A percentile compares a stretch with the other conserved stretches of the same genome.
These are phyloP conservation scores for Drosophila baimaii DNA, from an alignment of 1,140 invertebrate genomes.

Conservation along the genomic window DNA sequence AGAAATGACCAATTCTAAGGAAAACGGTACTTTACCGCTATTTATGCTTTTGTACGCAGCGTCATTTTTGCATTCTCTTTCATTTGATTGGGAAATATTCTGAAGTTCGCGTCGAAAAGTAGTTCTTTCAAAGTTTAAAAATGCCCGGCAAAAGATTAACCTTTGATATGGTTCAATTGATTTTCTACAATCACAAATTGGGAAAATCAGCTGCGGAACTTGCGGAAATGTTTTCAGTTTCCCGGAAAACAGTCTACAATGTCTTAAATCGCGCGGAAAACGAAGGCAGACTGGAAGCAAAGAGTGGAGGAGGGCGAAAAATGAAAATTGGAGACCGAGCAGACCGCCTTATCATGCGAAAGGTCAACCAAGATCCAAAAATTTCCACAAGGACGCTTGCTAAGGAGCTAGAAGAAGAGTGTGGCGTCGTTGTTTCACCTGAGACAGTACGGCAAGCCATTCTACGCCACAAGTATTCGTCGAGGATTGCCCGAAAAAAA, in stretches of 20 bases:
- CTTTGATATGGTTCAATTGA: not conserved
- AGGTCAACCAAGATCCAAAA: not conserved
- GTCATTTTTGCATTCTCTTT: no score
- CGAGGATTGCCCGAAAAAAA: not conserved
- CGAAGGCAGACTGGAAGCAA: not conserved
- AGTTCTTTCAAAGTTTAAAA: not conserved
- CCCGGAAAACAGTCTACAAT: not conserved
- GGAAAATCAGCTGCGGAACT: no score
- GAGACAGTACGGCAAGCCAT: not conserved
- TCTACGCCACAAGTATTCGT: not conserved
- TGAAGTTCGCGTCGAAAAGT: not conserved
- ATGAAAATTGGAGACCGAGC: not conserved
- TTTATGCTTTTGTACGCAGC: not conserved
- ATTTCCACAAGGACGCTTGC: not conserved
- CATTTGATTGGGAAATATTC: no score
- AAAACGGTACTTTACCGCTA: not conserved
- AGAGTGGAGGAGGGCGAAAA: not conserved
- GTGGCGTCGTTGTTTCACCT: not conserved
- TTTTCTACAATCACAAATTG: not conserved
- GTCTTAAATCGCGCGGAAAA: slow-evolving; percentile 3
- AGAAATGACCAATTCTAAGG: no score
- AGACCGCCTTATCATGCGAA: not conserved
- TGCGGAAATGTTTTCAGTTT: not conserved
- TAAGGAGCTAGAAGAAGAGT: not conserved
- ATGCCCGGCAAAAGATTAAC: not conserved